Percentiles rank a stretch among this genome's conserved stretches.
Conservation (phyloP, 2,113 vertebrate species). For the Podocnemis expansa region DNA sequence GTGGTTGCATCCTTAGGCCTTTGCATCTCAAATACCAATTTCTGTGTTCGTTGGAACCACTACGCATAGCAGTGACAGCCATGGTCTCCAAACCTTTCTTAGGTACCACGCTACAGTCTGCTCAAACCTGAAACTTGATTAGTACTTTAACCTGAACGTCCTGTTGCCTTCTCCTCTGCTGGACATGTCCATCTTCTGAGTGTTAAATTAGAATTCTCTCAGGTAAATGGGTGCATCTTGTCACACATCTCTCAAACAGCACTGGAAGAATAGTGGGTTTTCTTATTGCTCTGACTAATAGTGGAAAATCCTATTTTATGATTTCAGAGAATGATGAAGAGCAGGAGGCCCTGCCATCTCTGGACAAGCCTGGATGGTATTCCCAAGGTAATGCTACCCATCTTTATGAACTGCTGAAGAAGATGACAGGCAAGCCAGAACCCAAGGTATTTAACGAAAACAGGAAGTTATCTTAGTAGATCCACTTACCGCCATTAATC, state of each 20-base stretch:
- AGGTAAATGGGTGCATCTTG: not conserved
- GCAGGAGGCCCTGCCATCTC: slow-evolving; percentile 82
- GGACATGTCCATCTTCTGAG: not conserved
- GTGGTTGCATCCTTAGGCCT: not conserved
- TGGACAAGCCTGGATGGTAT: slow-evolving; percentile 96
- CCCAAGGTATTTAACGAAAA: slow-evolving; percentile 85
- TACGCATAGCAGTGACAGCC: not conserved
- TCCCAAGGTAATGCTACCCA: slow-evolving; percentile 94
- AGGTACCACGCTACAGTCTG: not conserved
- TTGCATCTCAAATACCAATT: not conserved
- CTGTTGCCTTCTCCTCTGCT: not conserved
- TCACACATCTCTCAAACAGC: accelerated
- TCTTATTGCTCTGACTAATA: slow-evolving; percentile 8
- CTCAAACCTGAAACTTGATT: not conserved
- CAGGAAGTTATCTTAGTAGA: not conserved
- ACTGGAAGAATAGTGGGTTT: not conserved
- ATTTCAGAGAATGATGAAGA: slow-evolving; percentile 90
- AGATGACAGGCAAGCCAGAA: slow-evolving; percentile 88
- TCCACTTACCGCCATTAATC: not conserved
- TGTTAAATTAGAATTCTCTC: not conserved
- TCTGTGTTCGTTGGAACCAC: not conserved
- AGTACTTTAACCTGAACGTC: not conserved
- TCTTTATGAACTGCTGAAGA: slow-evolving; percentile 90
- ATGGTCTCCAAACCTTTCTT: not conserved
- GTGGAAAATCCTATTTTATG: not conserved